Base-by-base conservation (phyloP, 2,113 vertebrate genomes). In the Syrmaticus mikado region DNA sequence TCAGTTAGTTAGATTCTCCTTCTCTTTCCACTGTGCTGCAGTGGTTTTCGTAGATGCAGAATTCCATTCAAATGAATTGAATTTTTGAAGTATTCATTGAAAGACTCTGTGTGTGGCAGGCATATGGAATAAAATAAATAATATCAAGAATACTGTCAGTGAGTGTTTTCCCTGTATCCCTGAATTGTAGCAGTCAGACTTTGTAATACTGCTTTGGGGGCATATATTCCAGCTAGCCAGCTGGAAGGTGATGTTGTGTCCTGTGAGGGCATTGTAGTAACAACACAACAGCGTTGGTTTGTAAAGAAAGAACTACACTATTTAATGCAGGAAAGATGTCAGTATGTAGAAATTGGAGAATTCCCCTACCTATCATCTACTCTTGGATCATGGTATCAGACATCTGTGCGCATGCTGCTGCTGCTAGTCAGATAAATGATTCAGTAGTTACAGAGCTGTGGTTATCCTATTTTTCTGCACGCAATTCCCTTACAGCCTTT, bases 281-380 rank as follows among this genome's bases (percentile, higher is more conserved):
- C 32, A 53, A 0, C 45, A 30, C 27, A 66, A 0, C 50, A n/a
- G 16, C 55, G 22, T 78, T 3, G 4, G 6, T 46, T 73, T 82
- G 22, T 46, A 38, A 52, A 71, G 46, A 79, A 57, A 15, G 19
- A 87, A 64, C 30, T 60, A 3, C 4, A 57, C 10, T 61, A 30
- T 68, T 82, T 74, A 80, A 41, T 77, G 32, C 11, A 40, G 64
- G 62, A 28, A 76, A 79, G 87, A 46, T 16, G 46, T 1, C 32
- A 25, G 18, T 68, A 15, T 34, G 10, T 0, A n/a, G 75, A 41
- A 5, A 81, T 32, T 27, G 82, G 88, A 65, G 48, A 40, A 62
- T 87, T 80, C 3, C 4, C 8, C 7, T 85, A 16, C 27, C 4
- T 77, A 2, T 7, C 2, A 0, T 65, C 15, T 70, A 0, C 43